A percentile compares a stretch with the other conserved stretches of the same genome.
phyloP scores from a whole-genome alignment of 1,140 invertebrate genomes.

The Belonocnema kinseyi region DNA sequence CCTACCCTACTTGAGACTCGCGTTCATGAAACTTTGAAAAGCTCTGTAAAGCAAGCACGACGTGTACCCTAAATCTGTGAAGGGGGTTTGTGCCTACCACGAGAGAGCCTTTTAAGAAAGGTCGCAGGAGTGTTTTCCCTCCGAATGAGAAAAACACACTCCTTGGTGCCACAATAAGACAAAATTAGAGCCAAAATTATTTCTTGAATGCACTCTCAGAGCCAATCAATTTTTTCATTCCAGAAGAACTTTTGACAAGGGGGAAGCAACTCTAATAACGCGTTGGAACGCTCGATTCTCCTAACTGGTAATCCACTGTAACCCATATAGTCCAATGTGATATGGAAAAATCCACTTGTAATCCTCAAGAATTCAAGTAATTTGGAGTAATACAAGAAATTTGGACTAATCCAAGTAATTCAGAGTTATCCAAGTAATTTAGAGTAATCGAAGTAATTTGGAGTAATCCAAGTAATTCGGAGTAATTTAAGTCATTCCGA shows the following conservation, averaged over 20 bases:
- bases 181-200: constrained; percentile 11
- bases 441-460: too few relatives aligned
- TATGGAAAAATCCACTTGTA: too few relatives aligned
- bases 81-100: background rate
- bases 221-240: constrained; percentile 10
- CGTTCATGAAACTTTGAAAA: constrained; percentile 42
- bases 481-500: too few relatives aligned
- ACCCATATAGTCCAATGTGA: too few relatives aligned
- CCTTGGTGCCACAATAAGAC: background rate
- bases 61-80: constrained; percentile 34
- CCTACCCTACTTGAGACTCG: constrained; percentile 50
- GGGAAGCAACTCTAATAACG: too few relatives aligned
- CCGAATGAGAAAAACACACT: constrained; percentile 26
- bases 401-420: too few relatives aligned
- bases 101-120: constrained; percentile 10
- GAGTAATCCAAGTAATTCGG: too few relatives aligned
- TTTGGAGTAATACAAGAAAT: too few relatives aligned
- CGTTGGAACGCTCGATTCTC: too few relatives aligned
- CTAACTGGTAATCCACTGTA: too few relatives aligned
- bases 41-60: constrained; percentile 36
- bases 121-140: constrained; percentile 25
- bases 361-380: too few relatives aligned
- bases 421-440: too few relatives aligned
- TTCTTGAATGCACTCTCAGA: constrained; percentile 8
- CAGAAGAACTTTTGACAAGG: background rate